These are phyloP conservation scores for Cydia fagiglandana DNA, from an alignment of 1,140 invertebrate species.

Conservation along the genomic window DNA sequence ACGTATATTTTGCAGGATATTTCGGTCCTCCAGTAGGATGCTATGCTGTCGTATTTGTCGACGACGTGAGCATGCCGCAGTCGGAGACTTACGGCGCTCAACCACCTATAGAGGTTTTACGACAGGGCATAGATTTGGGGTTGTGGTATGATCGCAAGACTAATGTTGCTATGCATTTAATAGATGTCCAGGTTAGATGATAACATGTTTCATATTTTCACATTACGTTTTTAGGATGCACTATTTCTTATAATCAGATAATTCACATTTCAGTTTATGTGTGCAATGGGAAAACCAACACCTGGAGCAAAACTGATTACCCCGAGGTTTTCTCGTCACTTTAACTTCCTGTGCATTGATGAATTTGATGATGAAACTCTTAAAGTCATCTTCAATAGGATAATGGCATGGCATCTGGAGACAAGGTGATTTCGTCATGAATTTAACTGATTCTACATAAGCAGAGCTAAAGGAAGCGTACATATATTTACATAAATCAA, in stretches of 20 bases:
- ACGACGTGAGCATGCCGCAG: slow-evolving; percentile 96
- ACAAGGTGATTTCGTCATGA: slow-evolving; percentile 81
- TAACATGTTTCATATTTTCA: neutral
- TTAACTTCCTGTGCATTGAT: slow-evolving; percentile 93
- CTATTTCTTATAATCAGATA: neutral
- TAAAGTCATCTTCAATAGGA: slow-evolving; percentile 92
- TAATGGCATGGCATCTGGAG: slow-evolving; percentile 96
- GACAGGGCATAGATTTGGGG: slow-evolving; percentile 94
- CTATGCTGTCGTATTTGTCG: slow-evolving; percentile 94
- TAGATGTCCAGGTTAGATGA: slow-evolving; percentile 88
- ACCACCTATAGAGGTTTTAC: slow-evolving; percentile 93
- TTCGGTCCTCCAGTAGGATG: slow-evolving; percentile 95
- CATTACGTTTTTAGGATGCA: neutral
- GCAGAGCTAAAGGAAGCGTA: neutral
- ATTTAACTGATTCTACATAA: neutral
- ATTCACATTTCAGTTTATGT: slow-evolving; percentile 82
- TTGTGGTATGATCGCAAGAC: slow-evolving; percentile 97
- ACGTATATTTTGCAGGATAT: slow-evolving; percentile 80
- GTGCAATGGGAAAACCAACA: slow-evolving; percentile 92
- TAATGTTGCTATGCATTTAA: slow-evolving; percentile 89
- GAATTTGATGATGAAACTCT: slow-evolving; percentile 94
- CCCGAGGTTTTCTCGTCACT: slow-evolving; percentile 93
- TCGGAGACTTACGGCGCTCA: slow-evolving; percentile 94
- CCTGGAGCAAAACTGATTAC: slow-evolving; percentile 92
- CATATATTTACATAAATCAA: neutral